These are phyloP conservation scores for Fukomys damarensis DNA, from an alignment of 2,113 vertebrate species.

Conservation along the genomic window DNA sequence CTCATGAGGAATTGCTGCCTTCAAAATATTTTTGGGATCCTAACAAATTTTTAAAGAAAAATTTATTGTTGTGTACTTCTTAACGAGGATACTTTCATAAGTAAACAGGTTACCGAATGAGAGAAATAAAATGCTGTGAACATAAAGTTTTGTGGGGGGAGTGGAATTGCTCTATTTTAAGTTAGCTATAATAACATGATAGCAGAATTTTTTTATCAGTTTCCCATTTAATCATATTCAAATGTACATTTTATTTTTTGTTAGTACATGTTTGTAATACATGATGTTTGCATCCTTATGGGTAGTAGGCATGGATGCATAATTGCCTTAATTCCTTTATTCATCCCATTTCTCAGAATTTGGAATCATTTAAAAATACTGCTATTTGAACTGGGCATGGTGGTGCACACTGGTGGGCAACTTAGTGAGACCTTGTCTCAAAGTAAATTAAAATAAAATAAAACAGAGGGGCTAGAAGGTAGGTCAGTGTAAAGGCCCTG, in stretches of 20 bases:
- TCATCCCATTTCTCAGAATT: background rate
- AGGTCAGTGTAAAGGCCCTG: too few relatives aligned
- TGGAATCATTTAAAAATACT: background rate
- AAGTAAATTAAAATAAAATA: too few relatives aligned
- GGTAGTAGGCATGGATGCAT: too few relatives aligned
- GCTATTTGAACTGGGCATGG: background rate
- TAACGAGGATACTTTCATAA: conserved; percentile 58
- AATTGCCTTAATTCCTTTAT: background rate
- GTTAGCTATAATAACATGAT: conserved; percentile 34
- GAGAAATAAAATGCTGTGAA: conserved; percentile 21
- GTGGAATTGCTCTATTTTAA: conserved; percentile 50
- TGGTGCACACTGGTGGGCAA: too few relatives aligned
- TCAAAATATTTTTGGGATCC: conserved; percentile 71
- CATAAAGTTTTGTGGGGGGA: background rate
- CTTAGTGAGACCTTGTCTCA: too few relatives aligned
- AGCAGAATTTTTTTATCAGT: background rate
- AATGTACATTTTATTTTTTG: too few relatives aligned
- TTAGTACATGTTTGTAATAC: too few relatives aligned
- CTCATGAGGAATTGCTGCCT: conserved; percentile 54
- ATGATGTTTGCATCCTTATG: background rate
- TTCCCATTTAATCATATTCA: background rate
- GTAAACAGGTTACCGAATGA: conserved; percentile 36
- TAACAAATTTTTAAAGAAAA: too few relatives aligned
- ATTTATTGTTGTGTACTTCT: conserved; percentile 4
- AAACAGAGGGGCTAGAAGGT: too few relatives aligned